These are phyloP conservation scores for Eupsilia transversa DNA, from an alignment of 2,888 invertebrate genomes.

Conservation along the genomic window DNA sequence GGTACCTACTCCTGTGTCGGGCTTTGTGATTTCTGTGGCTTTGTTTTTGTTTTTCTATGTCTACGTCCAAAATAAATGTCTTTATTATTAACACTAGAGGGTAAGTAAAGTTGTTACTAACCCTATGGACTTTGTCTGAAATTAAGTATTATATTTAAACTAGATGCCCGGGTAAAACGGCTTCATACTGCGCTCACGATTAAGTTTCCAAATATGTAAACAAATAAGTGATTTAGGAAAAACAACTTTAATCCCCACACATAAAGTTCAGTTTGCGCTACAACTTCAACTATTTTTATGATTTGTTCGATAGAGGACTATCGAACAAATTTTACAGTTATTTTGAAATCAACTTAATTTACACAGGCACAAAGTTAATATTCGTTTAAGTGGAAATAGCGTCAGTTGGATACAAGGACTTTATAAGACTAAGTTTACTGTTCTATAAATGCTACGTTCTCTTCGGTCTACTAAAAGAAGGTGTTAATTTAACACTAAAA, in stretches of 20 bases:
- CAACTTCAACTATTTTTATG: neutral
- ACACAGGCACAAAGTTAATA: neutral
- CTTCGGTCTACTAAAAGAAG: neutral
- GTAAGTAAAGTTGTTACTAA: too few relatives aligned
- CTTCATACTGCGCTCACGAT: neutral
- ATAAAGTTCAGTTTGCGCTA: neutral
- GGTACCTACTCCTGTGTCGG: too few relatives aligned
- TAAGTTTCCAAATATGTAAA: neutral
- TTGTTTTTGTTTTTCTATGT: too few relatives aligned
- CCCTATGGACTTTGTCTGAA: too few relatives aligned
- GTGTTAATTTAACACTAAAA: slow-evolving; percentile 22
- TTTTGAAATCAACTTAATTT: neutral
- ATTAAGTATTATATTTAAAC: too few relatives aligned
- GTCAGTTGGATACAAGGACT: neutral
- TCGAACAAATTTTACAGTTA: neutral
- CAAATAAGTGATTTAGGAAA: neutral
- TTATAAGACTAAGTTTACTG: neutral
- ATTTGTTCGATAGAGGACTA: neutral
- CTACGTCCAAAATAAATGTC: too few relatives aligned
- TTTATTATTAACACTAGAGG: too few relatives aligned
- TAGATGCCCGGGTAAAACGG: neutral
- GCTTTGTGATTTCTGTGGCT: too few relatives aligned
- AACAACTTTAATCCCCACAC: neutral
- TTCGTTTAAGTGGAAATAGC: neutral
- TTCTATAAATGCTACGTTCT: neutral